Evolutionary conservation across 2,888 invertebrate genomes (phyloP).

Genomic region (Drosophila pseudotalamancana): DNA sequence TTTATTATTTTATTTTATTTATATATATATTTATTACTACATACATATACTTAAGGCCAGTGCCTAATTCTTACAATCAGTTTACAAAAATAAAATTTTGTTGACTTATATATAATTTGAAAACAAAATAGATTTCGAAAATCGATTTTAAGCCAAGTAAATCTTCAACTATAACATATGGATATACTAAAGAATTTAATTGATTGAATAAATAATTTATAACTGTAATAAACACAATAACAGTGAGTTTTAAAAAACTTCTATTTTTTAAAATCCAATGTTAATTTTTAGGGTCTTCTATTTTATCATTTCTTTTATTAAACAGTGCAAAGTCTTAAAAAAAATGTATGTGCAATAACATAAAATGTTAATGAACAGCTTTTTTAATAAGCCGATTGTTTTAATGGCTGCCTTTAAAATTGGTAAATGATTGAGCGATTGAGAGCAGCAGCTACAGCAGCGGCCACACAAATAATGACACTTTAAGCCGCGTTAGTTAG

Average conservation of each 20-base stretch:
- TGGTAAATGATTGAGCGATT: conserved; percentile 54
- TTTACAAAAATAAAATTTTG: no score
- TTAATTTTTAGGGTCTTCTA: background rate
- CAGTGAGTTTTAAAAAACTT: no score
- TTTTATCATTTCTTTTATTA: background rate
- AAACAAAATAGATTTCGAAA: no score
- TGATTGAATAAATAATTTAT: no score
- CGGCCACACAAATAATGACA: conserved; percentile 31
- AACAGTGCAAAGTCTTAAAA: background rate
- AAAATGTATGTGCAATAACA: background rate
- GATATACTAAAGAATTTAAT: no score
- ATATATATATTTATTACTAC: background rate
- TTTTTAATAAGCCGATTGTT: conserved; percentile 27
- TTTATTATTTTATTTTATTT: background rate
- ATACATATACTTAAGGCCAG: no score
- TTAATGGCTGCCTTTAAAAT: conserved; percentile 49
- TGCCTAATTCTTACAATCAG: no score
- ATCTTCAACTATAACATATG: no score
- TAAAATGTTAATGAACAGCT: conserved; percentile 40
- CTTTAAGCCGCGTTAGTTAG: conserved; percentile 55
- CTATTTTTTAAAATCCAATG: no score
- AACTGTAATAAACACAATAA: no score
- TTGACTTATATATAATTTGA: no score
- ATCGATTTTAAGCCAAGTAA: no score
- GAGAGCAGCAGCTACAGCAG: background rate